phyloP scores from a whole-genome alignment of 53 echinoderm and acorn worm species.

The Paracentrotus lividus region DNA sequence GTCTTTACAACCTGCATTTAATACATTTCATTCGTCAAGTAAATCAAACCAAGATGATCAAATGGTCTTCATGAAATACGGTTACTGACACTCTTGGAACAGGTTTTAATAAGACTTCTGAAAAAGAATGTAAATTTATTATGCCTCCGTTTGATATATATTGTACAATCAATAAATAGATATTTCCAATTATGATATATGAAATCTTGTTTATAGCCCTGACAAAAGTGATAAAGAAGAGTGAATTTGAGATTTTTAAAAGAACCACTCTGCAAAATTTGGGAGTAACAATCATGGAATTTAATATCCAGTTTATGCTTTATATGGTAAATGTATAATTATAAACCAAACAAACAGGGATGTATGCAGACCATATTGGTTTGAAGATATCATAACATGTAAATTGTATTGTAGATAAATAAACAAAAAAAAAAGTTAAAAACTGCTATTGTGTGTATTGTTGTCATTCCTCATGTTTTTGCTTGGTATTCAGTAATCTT shows the following conservation, averaged over 20 bases:
- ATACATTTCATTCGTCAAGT: neutral
- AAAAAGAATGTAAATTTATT: neutral
- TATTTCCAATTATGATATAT: neutral
- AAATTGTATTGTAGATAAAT: too few relatives aligned
- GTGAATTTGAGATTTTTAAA: neutral
- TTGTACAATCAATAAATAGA: neutral
- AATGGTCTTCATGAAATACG: neutral
- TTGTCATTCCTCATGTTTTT: neutral
- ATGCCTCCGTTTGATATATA: neutral
- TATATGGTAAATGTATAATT: conserved; percentile 15
- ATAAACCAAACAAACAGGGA: neutral
- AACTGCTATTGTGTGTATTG: neutral
- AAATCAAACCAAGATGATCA: neutral
- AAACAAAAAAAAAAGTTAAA: conserved; percentile 37
- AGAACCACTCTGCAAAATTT: neutral
- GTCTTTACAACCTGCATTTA: neutral
- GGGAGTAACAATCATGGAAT: neutral
- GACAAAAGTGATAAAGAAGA: neutral
- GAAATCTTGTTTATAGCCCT: neutral
- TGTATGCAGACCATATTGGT: conserved; percentile 68
- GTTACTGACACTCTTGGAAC: neutral
- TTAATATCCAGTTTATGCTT: neutral
- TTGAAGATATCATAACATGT: conserved; percentile 54
- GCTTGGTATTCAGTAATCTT: neutral
- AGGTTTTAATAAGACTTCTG: neutral